Conservation (phyloP, 2,113 vertebrate genomes). For the Aegithalos caudatus region DNA sequence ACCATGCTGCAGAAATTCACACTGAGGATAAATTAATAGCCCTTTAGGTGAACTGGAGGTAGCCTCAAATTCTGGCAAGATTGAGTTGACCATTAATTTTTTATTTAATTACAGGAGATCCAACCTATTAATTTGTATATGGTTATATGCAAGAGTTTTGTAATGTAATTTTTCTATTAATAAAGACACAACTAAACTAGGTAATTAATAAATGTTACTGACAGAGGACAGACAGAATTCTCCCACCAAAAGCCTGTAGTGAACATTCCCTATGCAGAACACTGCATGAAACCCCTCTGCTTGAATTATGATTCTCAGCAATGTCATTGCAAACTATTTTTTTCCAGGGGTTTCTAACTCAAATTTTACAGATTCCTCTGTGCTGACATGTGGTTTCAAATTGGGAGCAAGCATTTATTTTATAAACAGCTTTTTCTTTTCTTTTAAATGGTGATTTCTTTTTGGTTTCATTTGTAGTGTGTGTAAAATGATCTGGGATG, state of each 20-base stretch:
- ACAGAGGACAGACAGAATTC: background rate
- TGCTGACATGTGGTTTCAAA: constrained; percentile 52
- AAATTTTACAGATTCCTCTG: constrained; percentile 43
- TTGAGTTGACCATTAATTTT: background rate
- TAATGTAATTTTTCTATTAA: background rate
- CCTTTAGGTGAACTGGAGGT: background rate
- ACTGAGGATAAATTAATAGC: background rate
- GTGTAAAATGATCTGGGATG: constrained; percentile 49
- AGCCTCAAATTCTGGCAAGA: background rate
- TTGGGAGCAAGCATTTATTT: constrained; percentile 48
- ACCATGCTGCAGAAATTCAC: background rate
- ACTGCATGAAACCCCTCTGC: background rate
- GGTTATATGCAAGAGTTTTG: background rate
- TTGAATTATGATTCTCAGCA: background rate
- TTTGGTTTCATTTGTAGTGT: constrained; percentile 35
- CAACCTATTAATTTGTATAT: background rate
- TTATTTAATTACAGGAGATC: background rate
- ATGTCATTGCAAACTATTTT: constrained; percentile 43
- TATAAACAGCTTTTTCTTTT: constrained; percentile 20
- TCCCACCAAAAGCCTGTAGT: background rate
- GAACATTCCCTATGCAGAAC: background rate
- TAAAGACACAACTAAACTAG: background rate
- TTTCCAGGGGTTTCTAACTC: constrained; percentile 4
- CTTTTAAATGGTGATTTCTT: constrained; percentile 45
- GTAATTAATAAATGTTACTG: background rate